Evolutionary conservation across 2,888 invertebrate genomes (phyloP), one percentile per base, ranked within the genome.

Genomic region (Watsonalla binaria): DNA sequence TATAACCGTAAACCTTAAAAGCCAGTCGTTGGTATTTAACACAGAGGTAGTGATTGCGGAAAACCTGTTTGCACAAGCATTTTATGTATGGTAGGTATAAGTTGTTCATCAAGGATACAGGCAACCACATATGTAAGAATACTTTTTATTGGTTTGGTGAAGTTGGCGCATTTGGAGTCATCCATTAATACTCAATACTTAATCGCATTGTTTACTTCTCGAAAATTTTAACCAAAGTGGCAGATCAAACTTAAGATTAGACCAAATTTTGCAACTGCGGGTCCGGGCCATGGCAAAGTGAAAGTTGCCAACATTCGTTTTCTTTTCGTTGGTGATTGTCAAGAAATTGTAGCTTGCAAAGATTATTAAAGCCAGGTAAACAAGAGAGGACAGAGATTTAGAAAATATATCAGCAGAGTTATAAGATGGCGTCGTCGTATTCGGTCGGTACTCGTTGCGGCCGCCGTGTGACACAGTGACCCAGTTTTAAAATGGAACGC

Each of bases 401-500:
- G 67, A 77, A 73, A 68, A 76, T 78, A 78, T 83, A 85, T 84
- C 77, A 80, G 83, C 80, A 72, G 78, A 84, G 81, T 85, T 80
- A 80, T 84, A 89, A 87, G 85, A 88, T 86, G 89, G 86, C 84
- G 85, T 76, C 82, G 78, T 75, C 82, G 79, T 75, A 75, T 79
- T 81, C 79, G 78, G 75, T 68, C 77, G 77, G 78, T 82, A 82
- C 80, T 84, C 81, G 82, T 79, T 80, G 83, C 82, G 82, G 81
- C 82, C 80, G 85, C 84, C 84, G 79, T 84, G 75, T 84, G 90
- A 89, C 90, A 90, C 76, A 77, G 78, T 90, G 83, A 90, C 90
- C 90, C 74, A 90, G 84, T 90, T 90, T 86, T 79, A 83, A 90
- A 89, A 90, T 88, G 89, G 87, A 89, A 87, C 87, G 82, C 79